phyloP scores from a whole-genome alignment of 1,140 invertebrate species.

The Caenorhabditis elegans region DNA sequence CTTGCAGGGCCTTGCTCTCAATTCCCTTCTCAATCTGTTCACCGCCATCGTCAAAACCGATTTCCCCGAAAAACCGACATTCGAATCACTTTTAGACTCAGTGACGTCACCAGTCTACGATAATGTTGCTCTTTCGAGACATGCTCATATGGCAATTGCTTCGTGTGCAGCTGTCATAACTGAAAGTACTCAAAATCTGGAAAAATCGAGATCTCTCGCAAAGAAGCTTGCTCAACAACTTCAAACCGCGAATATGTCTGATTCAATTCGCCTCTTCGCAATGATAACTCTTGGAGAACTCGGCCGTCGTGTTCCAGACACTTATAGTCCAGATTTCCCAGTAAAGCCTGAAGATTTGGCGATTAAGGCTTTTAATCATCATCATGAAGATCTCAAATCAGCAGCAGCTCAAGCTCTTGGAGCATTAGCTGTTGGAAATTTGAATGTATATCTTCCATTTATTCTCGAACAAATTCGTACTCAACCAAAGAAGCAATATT shows the following conservation, averaged over 20 bases:
- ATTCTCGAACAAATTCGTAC: conserved; percentile 88
- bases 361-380: conserved; percentile 71
- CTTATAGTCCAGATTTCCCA: conserved; percentile 24
- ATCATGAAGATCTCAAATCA: conserved; percentile 77
- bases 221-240: conserved; percentile 60
- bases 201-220: conserved; percentile 57
- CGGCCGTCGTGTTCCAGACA: conserved; percentile 72
- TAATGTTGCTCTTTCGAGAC: conserved; percentile 68
- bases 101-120: conserved; percentile 72
- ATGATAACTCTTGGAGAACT: conserved; percentile 92
- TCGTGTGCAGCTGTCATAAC: conserved; percentile 53
- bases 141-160: conserved; percentile 64
- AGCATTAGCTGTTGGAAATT: conserved; percentile 83
- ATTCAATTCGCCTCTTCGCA: conserved; percentile 83
- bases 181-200: conserved; percentile 22
- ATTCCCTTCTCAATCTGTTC: conserved; percentile 86
- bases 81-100: conserved; percentile 75
- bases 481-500: conserved; percentile 89
- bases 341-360: conserved; percentile 69
- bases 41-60: conserved; percentile 79
- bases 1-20: conserved; percentile 82
- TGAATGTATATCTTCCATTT: conserved; percentile 88
- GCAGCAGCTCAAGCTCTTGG: conserved; percentile 93
- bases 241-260: neutral
- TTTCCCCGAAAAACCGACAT: conserved; percentile 66